Base-by-base conservation (phyloP, 1,140 invertebrate species). In the Stegodyphus dumicola region DNA sequence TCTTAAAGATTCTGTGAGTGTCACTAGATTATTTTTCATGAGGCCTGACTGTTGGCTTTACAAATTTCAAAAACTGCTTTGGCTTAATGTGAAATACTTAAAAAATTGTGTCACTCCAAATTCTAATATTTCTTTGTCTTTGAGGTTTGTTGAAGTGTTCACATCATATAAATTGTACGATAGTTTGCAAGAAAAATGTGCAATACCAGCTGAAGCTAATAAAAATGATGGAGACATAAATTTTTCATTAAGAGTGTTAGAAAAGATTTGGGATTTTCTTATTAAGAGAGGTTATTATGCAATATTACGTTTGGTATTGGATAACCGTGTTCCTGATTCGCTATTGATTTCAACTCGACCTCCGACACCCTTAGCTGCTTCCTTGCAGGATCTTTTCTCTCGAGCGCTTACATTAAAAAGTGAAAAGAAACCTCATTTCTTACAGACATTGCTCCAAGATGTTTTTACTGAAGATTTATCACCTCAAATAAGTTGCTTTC, bases 321-420 rank as follows among this genome's bases (percentile, higher is more conserved):
- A 86, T 53, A 79, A 86, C 53, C 73, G 77, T 67, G 85, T 86
- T 5, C 85, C 85, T 7, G 85, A 53, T 88, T 97, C 76, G 94
- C 96, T 88, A 89, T 92, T 66, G 94, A 94, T 90, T 92, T 95
- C 65, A 95, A 95, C 66, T 92, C 94, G 11, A 90, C 95, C 95
- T n/a, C 95, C 95, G 1, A 96, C 94, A 66, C 94, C 94, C 11
- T 91, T 96, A 7, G 92, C 95, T 52, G 93, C 93, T 78, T 94
- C 94, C 87, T 90, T 97, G 10, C 91, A 96, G 77, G 93, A 95
- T 85, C 92, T 98, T 85, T 93, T 97, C 67, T 92, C 94, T 86
- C 92, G 94, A 87, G 96, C 96, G 0, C 89, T 97, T 13, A 87
- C 87, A 54, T 88, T 89, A 33, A 74, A 87, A 33, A 76, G 76